phyloP scores from a whole-genome alignment of 92 coral and sea anemone genomes.

The Metridium senile region DNA sequence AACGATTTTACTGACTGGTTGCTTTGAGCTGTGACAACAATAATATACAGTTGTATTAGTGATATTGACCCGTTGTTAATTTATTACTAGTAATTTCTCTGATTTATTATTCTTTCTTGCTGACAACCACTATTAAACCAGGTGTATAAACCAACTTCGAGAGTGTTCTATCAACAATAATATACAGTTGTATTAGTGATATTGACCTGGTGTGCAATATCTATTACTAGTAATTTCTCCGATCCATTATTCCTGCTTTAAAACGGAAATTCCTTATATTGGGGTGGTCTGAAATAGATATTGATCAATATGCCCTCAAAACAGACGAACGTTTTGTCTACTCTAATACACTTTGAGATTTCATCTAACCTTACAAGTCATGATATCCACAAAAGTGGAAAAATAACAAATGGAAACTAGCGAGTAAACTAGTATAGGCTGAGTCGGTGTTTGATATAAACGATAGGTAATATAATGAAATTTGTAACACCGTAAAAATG shows the following conservation, averaged over 20 bases:
- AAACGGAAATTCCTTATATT: not conserved
- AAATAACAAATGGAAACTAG: no score
- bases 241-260: not conserved
- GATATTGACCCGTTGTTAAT: not conserved
- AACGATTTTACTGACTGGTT: no score
- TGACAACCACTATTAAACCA: not conserved
- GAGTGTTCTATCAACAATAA: not conserved
- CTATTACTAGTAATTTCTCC: not conserved
- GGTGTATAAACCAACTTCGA: not conserved
- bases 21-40: no score
- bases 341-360: not conserved
- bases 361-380: not conserved
- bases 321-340: not conserved
- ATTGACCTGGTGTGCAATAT: not conserved
- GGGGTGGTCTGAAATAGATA: not conserved
- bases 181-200: not conserved
- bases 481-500: no score
- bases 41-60: not conserved
- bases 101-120: not conserved
- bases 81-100: not conserved
- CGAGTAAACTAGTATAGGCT: no score
- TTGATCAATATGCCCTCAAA: not conserved
- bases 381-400: not conserved
- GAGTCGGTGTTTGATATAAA: no score
- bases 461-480: no score